Conservation (phyloP, 2,888 invertebrate species). For the Tuta absoluta region DNA sequence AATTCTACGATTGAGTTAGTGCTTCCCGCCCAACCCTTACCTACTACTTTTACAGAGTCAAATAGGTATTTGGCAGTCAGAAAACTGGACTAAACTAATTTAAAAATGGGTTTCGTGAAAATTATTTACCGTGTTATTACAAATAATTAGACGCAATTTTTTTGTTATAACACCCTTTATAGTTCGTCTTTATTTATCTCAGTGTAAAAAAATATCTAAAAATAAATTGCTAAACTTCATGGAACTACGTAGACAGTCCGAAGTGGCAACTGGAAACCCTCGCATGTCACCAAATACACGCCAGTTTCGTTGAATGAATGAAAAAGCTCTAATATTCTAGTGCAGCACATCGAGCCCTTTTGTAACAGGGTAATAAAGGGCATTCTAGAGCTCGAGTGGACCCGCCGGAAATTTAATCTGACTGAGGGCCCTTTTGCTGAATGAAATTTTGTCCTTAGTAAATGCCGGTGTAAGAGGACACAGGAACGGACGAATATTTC, state of each 20-base stretch:
- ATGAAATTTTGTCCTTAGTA: constrained; percentile 70
- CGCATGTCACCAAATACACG: neutral
- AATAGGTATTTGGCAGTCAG: no score
- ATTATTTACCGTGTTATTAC: no score
- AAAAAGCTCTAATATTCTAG: constrained; percentile 69
- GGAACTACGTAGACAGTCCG: neutral
- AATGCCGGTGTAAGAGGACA: constrained; percentile 63
- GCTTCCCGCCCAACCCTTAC: no score
- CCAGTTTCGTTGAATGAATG: constrained; percentile 17
- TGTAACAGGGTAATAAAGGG: constrained; percentile 75
- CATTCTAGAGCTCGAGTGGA: constrained; percentile 73
- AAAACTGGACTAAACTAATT: no score
- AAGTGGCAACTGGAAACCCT: neutral
- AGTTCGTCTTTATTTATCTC: no score
- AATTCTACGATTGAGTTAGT: no score
- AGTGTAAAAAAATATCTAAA: no score
- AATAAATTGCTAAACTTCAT: neutral
- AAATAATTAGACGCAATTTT: no score
- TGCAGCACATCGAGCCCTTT: constrained; percentile 58
- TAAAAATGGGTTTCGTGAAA: no score
- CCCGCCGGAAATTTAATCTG: constrained; percentile 78
- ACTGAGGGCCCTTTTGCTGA: constrained; percentile 68
- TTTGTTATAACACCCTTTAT: no score
- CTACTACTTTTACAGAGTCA: no score
- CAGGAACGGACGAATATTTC: constrained; percentile 66